These are phyloP conservation scores for Eulemur mongoz DNA, from an alignment of 2,797 vertebrate genomes.

Conservation along the genomic window DNA sequence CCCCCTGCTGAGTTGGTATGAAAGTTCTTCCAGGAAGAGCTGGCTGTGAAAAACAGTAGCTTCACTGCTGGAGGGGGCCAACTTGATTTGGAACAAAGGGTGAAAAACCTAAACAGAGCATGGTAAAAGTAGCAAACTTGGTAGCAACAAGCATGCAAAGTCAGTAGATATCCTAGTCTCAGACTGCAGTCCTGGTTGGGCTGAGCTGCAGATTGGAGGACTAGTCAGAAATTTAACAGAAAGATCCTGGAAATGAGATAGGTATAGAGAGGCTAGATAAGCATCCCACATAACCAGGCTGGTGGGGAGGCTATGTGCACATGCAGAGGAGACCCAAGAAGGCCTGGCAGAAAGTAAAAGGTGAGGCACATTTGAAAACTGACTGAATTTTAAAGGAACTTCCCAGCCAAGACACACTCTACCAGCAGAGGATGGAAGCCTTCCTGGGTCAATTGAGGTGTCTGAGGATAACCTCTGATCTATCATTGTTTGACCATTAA, in stretches of 20 bases:
- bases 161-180: background rate
- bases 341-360: background rate
- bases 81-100: background rate
- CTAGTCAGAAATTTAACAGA: background rate
- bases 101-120: background rate
- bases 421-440: background rate
- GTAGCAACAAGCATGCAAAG: background rate
- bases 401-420: background rate
- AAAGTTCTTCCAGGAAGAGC: background rate
- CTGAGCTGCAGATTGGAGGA: background rate
- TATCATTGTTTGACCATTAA: background rate
- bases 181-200: background rate
- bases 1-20: background rate
- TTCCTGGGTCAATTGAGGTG: background rate
- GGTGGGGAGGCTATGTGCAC: background rate
- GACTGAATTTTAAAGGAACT: background rate
- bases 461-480: background rate
- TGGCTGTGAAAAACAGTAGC: background rate
- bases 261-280: background rate
- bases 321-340: background rate
- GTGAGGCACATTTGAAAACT: background rate
- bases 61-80: background rate
- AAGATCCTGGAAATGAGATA: slow-evolving; percentile 15
- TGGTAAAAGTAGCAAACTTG: background rate
- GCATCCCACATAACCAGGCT: background rate